A percentile compares a stretch with the other conserved stretches of the same genome.
Evolutionary conservation across 1,140 invertebrate species (phyloP).

Genomic region (Carposina sasakii): DNA sequence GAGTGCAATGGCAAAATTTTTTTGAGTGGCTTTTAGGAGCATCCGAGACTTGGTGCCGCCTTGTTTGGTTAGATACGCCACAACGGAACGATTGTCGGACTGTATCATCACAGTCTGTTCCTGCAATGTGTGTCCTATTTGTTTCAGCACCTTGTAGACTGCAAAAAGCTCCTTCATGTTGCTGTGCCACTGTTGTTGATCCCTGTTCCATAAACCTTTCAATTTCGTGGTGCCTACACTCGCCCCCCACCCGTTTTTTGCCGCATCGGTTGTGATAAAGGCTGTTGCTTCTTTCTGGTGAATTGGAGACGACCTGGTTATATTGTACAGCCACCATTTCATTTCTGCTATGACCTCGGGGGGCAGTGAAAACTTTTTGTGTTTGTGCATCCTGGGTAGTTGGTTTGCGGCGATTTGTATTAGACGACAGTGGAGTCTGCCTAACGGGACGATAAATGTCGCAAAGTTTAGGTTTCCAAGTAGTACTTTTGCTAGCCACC

Average conservation of each 20-base stretch:
- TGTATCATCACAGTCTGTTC: no score
- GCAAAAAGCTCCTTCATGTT: slow-evolving; percentile 41
- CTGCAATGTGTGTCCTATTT: no score
- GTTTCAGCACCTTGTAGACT: slow-evolving; percentile 22
- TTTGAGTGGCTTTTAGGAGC: not conserved
- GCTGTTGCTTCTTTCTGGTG: slow-evolving; percentile 17
- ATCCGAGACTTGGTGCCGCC: not conserved
- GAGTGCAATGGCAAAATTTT: slow-evolving; percentile 21
- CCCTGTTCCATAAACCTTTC: slow-evolving; percentile 16
- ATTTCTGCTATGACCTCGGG: slow-evolving; percentile 10
- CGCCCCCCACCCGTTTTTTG: slow-evolving; percentile 31
- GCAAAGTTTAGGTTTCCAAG: slow-evolving; percentile 52
- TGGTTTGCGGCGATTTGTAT: slow-evolving; percentile 66
- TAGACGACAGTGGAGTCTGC: no score
- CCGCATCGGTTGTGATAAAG: slow-evolving; percentile 39
- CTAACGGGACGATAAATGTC: slow-evolving; percentile 69
- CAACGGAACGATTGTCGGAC: no score
- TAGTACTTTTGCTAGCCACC: slow-evolving; percentile 27
- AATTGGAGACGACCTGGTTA: slow-evolving; percentile 11
- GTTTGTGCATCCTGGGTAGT: slow-evolving; percentile 66
- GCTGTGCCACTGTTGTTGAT: slow-evolving; percentile 31
- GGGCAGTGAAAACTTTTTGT: not conserved
- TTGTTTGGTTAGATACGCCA: no score
- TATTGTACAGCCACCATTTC: slow-evolving; percentile 21
- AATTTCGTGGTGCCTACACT: slow-evolving; percentile 16